Base-by-base conservation (phyloP, 2,888 invertebrate species). In the Rhyacophila evoluta region DNA sequence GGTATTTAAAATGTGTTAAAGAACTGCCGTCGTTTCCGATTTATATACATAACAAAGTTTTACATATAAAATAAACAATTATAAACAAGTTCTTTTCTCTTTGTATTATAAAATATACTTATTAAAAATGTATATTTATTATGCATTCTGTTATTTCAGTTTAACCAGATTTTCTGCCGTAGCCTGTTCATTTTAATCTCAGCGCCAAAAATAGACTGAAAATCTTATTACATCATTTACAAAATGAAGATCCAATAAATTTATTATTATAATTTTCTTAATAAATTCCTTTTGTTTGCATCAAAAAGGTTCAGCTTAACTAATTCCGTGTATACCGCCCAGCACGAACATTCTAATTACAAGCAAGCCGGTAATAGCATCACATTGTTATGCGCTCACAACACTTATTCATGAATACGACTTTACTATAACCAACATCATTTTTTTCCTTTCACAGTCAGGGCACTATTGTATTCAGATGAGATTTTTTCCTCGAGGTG, bases 321-420 rank as follows among this genome's bases (percentile, higher is more conserved):
- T 69, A 69, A 29, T 69, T 69, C 12, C 69, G 69, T 69, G 33
- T 69, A 33, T 71, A 71, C 25, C 15, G 71, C 41, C 68, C 33
- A 77, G 41, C 77, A 36, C 19, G 70, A 74, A 78, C 78, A 70
- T 78, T 78, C 74, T 78, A 78, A 78, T 78, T 78, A 78, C 74
- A 15, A 39, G 74, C 74, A 39, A 74, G 37, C 39, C 75, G 74
- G 69, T 78, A 78, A 78, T 78, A 78, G 74, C 69, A 37, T 70
- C 33, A 25, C 78, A 78, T 74, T 78, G 70, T 77, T 73, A 55
- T 28, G 39, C 55, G 55, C 25, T 36, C 33, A 11, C 71, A 36
- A 71, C 33, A 25, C 33, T 29, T 71, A 71, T 71, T 71, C 71
- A 71, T 71, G 71, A 71, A 71, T 36, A 71, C 29, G 36, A 37